phyloP scores from a whole-genome alignment of 2,888 invertebrate species.

The Acronicta psi region DNA sequence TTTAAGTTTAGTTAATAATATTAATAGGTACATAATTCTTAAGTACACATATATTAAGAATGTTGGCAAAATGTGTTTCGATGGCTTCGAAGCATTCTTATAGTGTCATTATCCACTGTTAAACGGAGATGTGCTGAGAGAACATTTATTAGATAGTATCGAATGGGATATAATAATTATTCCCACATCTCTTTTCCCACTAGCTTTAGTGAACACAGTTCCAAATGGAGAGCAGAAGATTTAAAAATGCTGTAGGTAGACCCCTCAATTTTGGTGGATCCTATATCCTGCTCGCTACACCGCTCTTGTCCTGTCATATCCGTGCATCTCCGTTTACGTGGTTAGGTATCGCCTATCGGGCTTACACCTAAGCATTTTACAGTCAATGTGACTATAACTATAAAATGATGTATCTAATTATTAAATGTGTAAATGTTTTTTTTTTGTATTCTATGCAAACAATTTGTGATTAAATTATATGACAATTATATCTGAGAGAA shows the following conservation, averaged over 20 bases:
- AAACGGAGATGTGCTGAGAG: background rate
- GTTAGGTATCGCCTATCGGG: background rate
- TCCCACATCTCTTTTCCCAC: background rate
- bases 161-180: background rate
- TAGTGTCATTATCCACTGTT: background rate
- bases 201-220: background rate
- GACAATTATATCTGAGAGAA: conserved; percentile 57
- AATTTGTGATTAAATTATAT: conserved; percentile 57
- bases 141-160: too few relatives aligned
- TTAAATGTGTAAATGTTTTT: conserved; percentile 50
- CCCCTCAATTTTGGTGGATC: too few relatives aligned
- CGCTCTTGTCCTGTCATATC: background rate
- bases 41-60: conserved; percentile 50
- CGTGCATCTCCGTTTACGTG: background rate
- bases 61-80: conserved; percentile 44
- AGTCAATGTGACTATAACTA: conserved; percentile 47
- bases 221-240: background rate
- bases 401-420: conserved; percentile 37
- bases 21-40: conserved; percentile 56
- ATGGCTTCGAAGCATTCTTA: conserved; percentile 37
- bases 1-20: conserved; percentile 57
- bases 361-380: conserved; percentile 48
- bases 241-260: too few relatives aligned
- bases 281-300: too few relatives aligned
- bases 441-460: conserved; percentile 49